These are phyloP conservation scores for Anser cygnoides DNA, from an alignment of 2,113 vertebrate genomes.

Conservation along the genomic window DNA sequence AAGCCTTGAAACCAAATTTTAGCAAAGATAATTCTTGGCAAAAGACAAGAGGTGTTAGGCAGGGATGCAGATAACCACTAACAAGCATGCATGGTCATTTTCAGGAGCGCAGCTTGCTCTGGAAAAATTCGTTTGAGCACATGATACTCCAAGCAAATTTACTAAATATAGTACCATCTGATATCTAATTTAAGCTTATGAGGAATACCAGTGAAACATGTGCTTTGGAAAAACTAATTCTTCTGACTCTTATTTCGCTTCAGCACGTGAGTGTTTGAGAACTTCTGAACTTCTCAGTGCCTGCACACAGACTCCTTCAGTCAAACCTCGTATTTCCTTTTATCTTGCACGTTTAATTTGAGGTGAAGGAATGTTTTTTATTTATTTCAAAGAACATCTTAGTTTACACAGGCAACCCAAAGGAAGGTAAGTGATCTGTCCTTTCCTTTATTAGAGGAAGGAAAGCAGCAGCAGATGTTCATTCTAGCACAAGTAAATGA, in stretches of 20 bases:
- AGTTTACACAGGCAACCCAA: not conserved
- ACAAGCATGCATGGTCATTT: not conserved
- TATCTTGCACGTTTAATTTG: not conserved
- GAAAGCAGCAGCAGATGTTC: slow-evolving; percentile 13
- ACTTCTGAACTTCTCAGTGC: not conserved
- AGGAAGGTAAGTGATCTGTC: not conserved
- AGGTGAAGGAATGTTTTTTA: not conserved
- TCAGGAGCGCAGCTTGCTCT: not conserved
- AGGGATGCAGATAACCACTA: not conserved
- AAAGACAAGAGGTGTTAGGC: not conserved
- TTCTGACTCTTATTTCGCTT: not conserved
- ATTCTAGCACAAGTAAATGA: not conserved
- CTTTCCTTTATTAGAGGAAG: not conserved
- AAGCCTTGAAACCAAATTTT: not conserved
- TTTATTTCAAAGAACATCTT: not conserved
- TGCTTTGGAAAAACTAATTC: slow-evolving; percentile 59
- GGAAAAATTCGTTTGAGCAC: slow-evolving; percentile 49
- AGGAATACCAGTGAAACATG: slow-evolving; percentile 57
- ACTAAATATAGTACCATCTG: slow-evolving; percentile 62
- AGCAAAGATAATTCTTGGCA: not conserved
- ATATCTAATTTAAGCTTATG: slow-evolving; percentile 52
- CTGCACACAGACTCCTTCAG: rapidly evolving
- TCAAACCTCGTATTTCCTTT: not conserved
- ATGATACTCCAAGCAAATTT: slow-evolving; percentile 51
- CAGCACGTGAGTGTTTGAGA: not conserved